These are phyloP conservation scores for Seriola quinqueradiata DNA, from an alignment of 2,113 vertebrate species.

Conservation along the genomic window DNA sequence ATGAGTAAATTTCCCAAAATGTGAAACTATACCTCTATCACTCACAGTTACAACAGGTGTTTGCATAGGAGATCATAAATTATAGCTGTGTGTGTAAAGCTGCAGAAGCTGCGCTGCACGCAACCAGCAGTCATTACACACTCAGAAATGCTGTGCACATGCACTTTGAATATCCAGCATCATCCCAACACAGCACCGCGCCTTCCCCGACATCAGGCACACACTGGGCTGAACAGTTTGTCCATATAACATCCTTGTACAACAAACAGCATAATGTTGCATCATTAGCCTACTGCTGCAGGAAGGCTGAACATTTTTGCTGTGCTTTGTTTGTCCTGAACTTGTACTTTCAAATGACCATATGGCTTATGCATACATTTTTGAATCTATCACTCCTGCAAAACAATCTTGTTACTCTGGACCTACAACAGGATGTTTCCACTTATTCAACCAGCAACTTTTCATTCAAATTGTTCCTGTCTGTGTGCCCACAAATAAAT, in stretches of 20 bases:
- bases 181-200: conserved; percentile 23
- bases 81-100: background rate
- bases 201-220: conserved; percentile 19
- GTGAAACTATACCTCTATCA: background rate
- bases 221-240: conserved; percentile 47
- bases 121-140: background rate
- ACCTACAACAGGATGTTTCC: conserved; percentile 25
- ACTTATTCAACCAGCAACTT: conserved; percentile 4
- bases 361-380: conserved; percentile 50
- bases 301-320: conserved; percentile 36
- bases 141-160: conserved; percentile 12
- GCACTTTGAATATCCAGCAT: conserved; percentile 29
- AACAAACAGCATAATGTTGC: conserved; percentile 47
- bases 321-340: conserved; percentile 8
- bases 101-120: background rate
- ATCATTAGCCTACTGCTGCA: conserved; percentile 42
- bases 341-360: conserved; percentile 56
- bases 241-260: conserved; percentile 31
- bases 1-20: background rate
- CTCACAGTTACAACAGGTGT: background rate
- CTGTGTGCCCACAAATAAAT: background rate
- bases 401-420: conserved; percentile 24
- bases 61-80: background rate
- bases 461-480: conserved; percentile 7
- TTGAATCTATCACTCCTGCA: conserved; percentile 41